Base-by-base conservation (phyloP, 1,140 invertebrate species). In the Coptotermes formosanus region DNA sequence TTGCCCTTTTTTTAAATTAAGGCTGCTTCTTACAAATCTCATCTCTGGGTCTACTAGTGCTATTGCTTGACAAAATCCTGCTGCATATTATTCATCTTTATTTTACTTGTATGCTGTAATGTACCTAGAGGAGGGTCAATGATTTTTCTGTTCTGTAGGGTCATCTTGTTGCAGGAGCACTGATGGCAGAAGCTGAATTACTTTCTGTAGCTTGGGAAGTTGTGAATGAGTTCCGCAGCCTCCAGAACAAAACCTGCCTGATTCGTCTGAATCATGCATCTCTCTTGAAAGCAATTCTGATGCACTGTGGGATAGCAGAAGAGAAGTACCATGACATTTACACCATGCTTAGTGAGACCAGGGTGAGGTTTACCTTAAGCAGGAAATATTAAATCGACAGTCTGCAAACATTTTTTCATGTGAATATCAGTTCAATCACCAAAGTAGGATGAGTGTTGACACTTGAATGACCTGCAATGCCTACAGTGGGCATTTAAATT, bases 131-230 rank as follows among this genome's bases (percentile, higher is more conserved):
- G 21, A 82, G 19, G 4, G 32, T 82, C 6, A 21, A 19, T 55
- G 19, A 55, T 12, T 55, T 2, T 19, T 19, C 11, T 55, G 52
- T 84, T 84, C 85, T 83, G 32, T 85, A 87, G 52, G 44, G 45
- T 83, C 19, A 16, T 55, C 19, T 55, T 55, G 32, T 89, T 90
- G 64, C 88, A 93, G 94, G 93, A 84, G 94, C 94, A 87, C 91
- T 96, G 16, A 92, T 98, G 89, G 93, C 95, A 25, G 97, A 98
- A 91, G 97, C 96, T 6, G 97, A 99, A 90, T 90, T 98, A 1
- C 91, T 98, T n/a, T 93, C 93, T 19, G 92, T 97, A 44, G 93
- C 95, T 0, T 94, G 94, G 91, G 96, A 98, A 91, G 94, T 97
- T 21, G 93, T 96, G 64, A 93, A 93, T 85, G 94, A 96, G 89